phyloP scores from a whole-genome alignment of 2,113 vertebrate species.

The Crocuta crocuta region DNA sequence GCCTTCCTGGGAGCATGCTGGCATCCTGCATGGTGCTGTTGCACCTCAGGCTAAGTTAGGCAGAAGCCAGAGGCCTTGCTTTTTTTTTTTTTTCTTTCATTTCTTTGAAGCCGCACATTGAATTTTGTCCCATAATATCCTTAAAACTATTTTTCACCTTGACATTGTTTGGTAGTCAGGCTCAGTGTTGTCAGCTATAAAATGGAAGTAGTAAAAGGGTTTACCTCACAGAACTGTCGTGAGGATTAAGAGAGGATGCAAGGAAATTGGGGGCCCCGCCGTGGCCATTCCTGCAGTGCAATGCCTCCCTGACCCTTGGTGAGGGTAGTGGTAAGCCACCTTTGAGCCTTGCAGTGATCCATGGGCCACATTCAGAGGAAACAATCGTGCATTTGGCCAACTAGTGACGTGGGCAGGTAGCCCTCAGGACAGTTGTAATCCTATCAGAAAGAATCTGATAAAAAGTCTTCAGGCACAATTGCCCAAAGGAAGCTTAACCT shows the following conservation, averaged over 20 bases:
- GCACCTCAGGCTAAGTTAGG: background rate
- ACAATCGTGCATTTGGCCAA: background rate
- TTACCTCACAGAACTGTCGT: background rate
- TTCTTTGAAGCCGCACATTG: conserved; percentile 9
- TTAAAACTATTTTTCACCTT: conserved; percentile 35
- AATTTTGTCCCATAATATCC: background rate
- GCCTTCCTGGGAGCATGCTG: fast-evolving
- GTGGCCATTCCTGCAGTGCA: background rate
- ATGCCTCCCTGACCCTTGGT: background rate
- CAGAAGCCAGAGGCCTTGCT: background rate
- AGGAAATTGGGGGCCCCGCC: background rate
- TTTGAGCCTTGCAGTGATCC: background rate
- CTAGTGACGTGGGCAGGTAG: background rate
- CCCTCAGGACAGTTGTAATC: background rate
- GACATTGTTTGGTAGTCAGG: background rate
- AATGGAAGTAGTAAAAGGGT: background rate
- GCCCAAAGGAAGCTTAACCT: background rate
- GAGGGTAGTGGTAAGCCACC: background rate
- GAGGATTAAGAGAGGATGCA: background rate
- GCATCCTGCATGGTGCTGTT: background rate
- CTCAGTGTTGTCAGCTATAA: background rate
- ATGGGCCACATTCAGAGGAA: background rate
- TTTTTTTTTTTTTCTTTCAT: background rate
- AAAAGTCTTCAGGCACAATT: background rate
- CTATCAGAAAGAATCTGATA: conserved; percentile 13